Evolutionary conservation across 2,113 vertebrate genomes (phyloP).

Genomic region (Notarius quadriscutis): DNA sequence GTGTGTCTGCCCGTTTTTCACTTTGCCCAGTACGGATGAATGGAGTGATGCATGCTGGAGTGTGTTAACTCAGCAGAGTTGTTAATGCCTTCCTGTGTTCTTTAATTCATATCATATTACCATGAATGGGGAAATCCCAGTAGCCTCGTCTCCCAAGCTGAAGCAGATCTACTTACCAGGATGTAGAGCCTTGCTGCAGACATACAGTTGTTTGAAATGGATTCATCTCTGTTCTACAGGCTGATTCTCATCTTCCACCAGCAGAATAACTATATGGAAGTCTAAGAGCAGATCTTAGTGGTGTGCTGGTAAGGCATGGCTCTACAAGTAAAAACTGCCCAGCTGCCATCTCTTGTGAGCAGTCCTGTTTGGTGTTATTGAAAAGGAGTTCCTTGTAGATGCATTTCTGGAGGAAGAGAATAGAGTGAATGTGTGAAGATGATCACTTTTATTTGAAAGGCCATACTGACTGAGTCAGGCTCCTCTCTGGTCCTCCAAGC

Average conservation of each 20-base stretch:
- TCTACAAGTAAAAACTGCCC: background rate
- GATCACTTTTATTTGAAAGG: background rate
- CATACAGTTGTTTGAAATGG: background rate
- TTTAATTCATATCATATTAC: conserved; percentile 55
- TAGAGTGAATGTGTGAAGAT: conserved; percentile 1
- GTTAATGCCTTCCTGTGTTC: conserved; percentile 61
- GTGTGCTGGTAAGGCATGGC: conserved; percentile 6
- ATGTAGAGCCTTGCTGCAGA: background rate
- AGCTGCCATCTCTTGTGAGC: background rate
- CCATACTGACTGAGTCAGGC: background rate
- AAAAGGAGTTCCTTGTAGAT: background rate
- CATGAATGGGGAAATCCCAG: background rate
- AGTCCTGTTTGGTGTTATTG: background rate
- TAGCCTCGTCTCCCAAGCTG: background rate
- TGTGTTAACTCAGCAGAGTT: conserved; percentile 59
- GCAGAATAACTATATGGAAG: background rate
- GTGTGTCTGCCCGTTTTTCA: background rate
- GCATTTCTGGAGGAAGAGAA: background rate
- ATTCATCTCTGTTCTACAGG: background rate
- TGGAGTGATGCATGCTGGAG: conserved; percentile 58
- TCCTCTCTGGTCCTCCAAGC: background rate
- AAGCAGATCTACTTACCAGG: background rate
- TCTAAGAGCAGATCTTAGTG: background rate
- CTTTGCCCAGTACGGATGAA: background rate
- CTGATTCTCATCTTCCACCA: background rate